phyloP scores from a whole-genome alignment of 2,797 vertebrate genomes.

The Sorex maritimensis region DNA sequence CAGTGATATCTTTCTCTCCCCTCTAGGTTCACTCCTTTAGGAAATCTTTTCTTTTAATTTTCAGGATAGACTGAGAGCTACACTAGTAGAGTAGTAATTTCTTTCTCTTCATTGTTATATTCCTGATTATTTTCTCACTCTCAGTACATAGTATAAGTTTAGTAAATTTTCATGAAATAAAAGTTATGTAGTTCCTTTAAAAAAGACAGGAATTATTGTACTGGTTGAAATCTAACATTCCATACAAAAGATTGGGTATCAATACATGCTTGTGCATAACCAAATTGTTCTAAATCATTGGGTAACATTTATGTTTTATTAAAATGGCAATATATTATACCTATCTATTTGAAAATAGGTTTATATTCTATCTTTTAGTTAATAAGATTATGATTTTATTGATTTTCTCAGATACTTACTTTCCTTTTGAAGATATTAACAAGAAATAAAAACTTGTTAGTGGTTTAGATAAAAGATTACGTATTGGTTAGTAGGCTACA shows the following conservation, averaged over 20 bases:
- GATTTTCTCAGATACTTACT: conserved; percentile 34
- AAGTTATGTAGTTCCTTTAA: not conserved
- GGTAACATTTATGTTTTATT: conserved; percentile 28
- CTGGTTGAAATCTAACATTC: conserved; percentile 71
- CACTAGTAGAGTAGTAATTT: not conserved
- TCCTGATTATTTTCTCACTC: not conserved
- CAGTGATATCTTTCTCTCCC: not conserved
- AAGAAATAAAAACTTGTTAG: conserved; percentile 50
- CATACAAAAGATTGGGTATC: not conserved
- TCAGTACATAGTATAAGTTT: not conserved
- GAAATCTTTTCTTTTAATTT: not conserved
- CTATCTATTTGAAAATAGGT: conserved; percentile 58
- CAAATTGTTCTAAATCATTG: conserved; percentile 58
- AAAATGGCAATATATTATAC: conserved; percentile 36
- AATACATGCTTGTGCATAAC: not conserved
- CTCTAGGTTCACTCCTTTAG: not conserved
- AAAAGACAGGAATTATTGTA: not conserved
- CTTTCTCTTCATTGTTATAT: conserved; percentile 25
- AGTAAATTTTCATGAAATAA: conserved; percentile 65
- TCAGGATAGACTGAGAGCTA: not conserved
- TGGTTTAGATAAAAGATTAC: conserved; percentile 23
- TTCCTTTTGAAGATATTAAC: conserved; percentile 61
- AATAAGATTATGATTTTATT: conserved; percentile 59
- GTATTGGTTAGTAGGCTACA: not conserved
- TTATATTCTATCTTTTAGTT: not conserved